Base-by-base conservation (phyloP, 2,113 vertebrate genomes). In the Prunella fulvescens region DNA sequence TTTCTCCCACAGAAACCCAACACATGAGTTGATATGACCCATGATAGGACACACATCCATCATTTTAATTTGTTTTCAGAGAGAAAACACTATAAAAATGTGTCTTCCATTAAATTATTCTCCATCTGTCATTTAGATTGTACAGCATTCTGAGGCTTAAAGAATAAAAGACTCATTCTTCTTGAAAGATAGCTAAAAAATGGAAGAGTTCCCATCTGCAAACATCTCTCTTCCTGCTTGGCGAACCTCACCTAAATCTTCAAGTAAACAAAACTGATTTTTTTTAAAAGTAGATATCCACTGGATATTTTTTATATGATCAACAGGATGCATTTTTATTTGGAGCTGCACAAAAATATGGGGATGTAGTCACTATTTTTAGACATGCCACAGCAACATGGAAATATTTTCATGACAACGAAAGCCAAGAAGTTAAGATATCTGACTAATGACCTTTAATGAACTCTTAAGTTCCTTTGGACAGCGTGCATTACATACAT, bases 301-400 rank as follows among this genome's bases (percentile, higher is more conserved):
- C 7, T 90, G 57, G 53, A 12, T 81, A 93, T 81, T 92, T 96
- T 94, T 95, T 60, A 61, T 35, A 61, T 37, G 16, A 96, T 85
- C 83, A 97, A 97, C 95, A 98, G 93, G 96, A 97, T 93, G 53
- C n/a, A 67, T 72, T 88, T 81, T 77, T 94, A 58, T 96, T 94
- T 91, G 71, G 31, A 93, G 48, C 35, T 33, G 71, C 40, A 96
- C 26, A 92, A 92, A 86, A 90, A 90, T 19, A 80, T n/a, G 44
- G 18, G 35, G 66, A 73, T 85, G 88, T 64, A 26, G 60, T 69
- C 73, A 62, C 50, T 85, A 92, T 74, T 85, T 83, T 92, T 86
- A 91, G 54, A 82, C 48, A 40, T 31, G 6, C 51, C 86, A 90
- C 35, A 93, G 57, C 2, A 6, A 57, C n/a, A 76, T 11, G 22